These are phyloP conservation scores for Cettia cetti DNA, from an alignment of 2,113 vertebrate species.

Conservation along the genomic window DNA sequence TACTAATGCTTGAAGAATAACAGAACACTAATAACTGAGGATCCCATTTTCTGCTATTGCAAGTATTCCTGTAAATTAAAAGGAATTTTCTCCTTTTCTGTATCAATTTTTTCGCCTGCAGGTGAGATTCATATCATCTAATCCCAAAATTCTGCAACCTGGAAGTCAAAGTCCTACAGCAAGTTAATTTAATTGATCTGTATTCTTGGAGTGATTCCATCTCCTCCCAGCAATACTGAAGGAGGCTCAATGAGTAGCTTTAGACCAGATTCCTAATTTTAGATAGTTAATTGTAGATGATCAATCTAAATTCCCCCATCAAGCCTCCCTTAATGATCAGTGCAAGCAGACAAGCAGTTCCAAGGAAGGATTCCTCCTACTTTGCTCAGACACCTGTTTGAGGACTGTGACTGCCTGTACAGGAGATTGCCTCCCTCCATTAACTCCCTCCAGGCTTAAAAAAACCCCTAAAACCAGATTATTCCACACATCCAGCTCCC, in stretches of 20 bases:
- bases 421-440: not conserved
- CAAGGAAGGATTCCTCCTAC: not conserved
- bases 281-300: not conserved
- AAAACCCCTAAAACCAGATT: not conserved
- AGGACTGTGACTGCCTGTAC: not conserved
- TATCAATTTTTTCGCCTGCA: not conserved
- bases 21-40: not conserved
- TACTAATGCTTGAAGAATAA: not conserved
- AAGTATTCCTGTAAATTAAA: not conserved
- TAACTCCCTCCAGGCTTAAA: not conserved
- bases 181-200: not conserved
- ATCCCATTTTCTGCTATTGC: not conserved
- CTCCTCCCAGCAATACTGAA: not conserved
- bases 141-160: not conserved
- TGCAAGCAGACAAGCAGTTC: not conserved
- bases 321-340: not conserved
- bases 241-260: not conserved
- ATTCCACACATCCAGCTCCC: not conserved
- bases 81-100: not conserved
- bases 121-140: not conserved
- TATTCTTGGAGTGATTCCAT: not conserved
- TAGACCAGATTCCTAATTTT: not conserved
- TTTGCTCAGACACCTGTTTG: not conserved
- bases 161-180: not conserved
- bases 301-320: not conserved